Base-by-base conservation (phyloP, 2,888 invertebrate species). In the Blomia tropicalis region DNA sequence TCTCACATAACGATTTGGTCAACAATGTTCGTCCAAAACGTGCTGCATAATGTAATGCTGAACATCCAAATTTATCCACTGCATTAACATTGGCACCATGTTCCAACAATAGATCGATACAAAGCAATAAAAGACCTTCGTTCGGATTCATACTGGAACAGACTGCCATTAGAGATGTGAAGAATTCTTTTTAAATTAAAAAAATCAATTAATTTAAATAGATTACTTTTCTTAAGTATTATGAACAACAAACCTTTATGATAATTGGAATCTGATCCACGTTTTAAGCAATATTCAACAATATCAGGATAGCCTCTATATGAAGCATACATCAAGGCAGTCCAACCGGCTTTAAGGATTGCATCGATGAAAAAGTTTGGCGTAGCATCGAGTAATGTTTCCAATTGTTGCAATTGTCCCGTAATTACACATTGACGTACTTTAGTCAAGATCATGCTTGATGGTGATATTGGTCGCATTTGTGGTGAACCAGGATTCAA, bases 111-210 rank as follows among this genome's bases (percentile, higher is more conserved):
- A 66, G 59, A 23, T 69, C 65, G 51, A 73, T 72, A 67, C 75
- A 75, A 4, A 68, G 66, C 4, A 72, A 60, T 23, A 76, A 64
- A n/a, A 70, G 68, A 0, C 69, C 70, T 60, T 73, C 72, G 32
- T 70, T 68, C 14, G 69, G 67, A 23, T 69, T 69, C 3, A 67
- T 71, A 1, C 74, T 73, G 1, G 73, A 71, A 68, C 76, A 76
- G 1, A 72, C 72, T 23, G 75, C 75, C 76, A 77, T 76, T 32
- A 77, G 66, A 3, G 75, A 73, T n/a, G 74, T 73, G 67, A 72
- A 75, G 66, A 47, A 47, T n/a, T 47, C 51, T 47, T 14, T 19
- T 11, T 47, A 11, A n/a, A 19, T 7, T 54, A 5, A 63, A 44
- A n/a, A 27, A 32, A 43, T 63, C 2, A 43, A n/a, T 32, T 43